Evolutionary conservation across 2,888 invertebrate genomes (phyloP).

Genomic region (Orthonevra nobilis): DNA sequence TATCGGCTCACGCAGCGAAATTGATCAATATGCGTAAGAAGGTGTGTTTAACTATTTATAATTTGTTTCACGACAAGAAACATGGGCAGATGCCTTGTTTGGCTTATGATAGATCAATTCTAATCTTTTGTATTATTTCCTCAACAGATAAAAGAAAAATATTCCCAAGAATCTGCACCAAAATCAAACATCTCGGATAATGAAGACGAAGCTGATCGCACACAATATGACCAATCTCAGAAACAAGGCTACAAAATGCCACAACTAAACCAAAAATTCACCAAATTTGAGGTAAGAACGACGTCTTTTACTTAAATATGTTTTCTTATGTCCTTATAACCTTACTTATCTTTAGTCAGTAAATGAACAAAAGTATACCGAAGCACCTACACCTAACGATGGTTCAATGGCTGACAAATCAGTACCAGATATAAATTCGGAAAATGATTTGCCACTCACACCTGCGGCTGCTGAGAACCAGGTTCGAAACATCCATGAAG

Average conservation of each 20-base stretch:
- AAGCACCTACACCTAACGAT: no score
- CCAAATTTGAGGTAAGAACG: conserved; percentile 26
- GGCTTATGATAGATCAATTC: no score
- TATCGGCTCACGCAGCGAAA: conserved; percentile 33
- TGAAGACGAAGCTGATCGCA: not conserved
- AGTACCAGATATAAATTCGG: not conserved
- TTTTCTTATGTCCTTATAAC: no score
- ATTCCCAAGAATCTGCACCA: not conserved
- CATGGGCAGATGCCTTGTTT: no score
- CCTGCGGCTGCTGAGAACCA: not conserved
- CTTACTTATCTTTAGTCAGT: conserved; percentile 11
- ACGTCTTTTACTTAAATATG: no score
- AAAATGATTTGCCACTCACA: not conserved
- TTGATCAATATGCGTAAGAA: conserved; percentile 44
- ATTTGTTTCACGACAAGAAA: no score
- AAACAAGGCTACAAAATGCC: conserved; percentile 18
- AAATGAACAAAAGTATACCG: conserved; percentile 1
- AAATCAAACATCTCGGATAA: not conserved
- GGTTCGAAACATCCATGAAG: conserved; percentile 8
- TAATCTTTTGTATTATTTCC: not conserved
- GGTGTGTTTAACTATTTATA: conserved; percentile 10
- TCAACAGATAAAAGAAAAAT: conserved; percentile 1
- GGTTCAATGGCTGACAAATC: no score
- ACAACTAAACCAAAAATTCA: conserved; percentile 14
- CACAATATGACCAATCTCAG: not conserved